Evolutionary conservation across 2,888 invertebrate genomes (phyloP), one percentile per base, ranked within the genome.

Genomic region (Macrophya annulata): DNA sequence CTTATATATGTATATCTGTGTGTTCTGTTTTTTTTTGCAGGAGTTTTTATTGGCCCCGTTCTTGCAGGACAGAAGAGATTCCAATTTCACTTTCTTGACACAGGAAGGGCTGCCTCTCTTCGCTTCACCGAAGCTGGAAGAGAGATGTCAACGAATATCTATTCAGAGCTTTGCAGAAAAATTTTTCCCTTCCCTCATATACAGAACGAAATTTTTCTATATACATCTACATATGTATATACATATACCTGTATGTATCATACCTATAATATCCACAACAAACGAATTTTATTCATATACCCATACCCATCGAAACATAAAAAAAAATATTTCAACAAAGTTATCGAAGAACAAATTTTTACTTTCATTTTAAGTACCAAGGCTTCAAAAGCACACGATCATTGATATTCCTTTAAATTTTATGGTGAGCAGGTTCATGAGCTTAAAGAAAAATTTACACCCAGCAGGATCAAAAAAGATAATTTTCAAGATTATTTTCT

Each of bases 11-110:
- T 48, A 45, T 25, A 74, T 48, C 68, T 17, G 21, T 25, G 45
- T 74, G 31, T 45, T 74, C 15, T 25, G 21, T 48, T 8, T 45
- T 4, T 48, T 8, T 45, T 4, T 15, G 37, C 45, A 12, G n/a
- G 74, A 74, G 74, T 74, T 74, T 74, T 48, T 74, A 74, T 74
- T 43, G 74, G 74, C 74, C 45, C 37, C 10, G n/a, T 25, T 45
- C 12, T 17, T 43, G 12, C 77, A 77, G 55, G 77, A 51, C 31
- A 51, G 55, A 77, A 74, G 77, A 77, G 77, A 77, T 77, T 77
- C 77, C 77, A 55, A 77, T 77, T 77, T 77, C 77, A 77, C 51
- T 77, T 31, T 31, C 51, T 77, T 77, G 77, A 77, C 77, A 77
- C 51, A 48, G 25, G 68, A 37, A 68, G 37, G 68, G 68, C 68